Percentiles rank a stretch among this genome's conserved stretches.
phyloP scores from a whole-genome alignment of 2,797 vertebrate species.

The Cygnus olor region DNA sequence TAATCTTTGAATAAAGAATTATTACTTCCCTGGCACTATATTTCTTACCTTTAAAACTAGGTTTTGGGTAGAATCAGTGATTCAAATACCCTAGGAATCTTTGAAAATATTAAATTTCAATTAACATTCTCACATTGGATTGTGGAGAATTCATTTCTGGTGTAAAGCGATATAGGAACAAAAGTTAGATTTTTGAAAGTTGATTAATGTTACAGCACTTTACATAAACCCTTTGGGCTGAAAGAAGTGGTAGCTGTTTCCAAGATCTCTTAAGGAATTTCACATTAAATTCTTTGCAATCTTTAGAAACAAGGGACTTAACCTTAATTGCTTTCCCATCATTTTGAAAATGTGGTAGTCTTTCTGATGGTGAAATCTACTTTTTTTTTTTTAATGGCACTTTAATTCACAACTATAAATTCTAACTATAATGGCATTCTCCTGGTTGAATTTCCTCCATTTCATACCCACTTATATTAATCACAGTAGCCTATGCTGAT shows the following conservation, averaged over 20 bases:
- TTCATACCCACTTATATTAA: neutral
- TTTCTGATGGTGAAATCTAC: neutral
- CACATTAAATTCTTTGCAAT: conserved; percentile 18
- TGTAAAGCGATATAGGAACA: neutral
- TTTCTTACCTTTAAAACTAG: neutral
- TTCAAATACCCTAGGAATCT: neutral
- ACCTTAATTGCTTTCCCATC: conserved; percentile 16
- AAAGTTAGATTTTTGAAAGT: neutral
- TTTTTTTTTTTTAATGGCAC: neutral
- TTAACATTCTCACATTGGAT: neutral
- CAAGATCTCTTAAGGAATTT: conserved; percentile 32
- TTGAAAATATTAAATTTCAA: conserved; percentile 5
- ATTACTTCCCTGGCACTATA: neutral
- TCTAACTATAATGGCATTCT: neutral
- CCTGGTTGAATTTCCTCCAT: neutral
- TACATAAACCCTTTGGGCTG: neutral
- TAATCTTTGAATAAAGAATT: neutral
- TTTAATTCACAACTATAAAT: neutral
- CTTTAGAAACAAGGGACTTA: conserved; percentile 22
- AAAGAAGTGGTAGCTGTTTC: neutral
- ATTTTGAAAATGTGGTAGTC: neutral
- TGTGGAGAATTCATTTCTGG: neutral
- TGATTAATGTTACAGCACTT: conserved; percentile 13
- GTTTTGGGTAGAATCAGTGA: neutral
- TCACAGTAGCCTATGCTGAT: neutral